Percentiles rank a stretch among this genome's conserved stretches.
Evolutionary conservation across 2,113 vertebrate genomes (phyloP).

Genomic region (Coracopsis vasa): DNA sequence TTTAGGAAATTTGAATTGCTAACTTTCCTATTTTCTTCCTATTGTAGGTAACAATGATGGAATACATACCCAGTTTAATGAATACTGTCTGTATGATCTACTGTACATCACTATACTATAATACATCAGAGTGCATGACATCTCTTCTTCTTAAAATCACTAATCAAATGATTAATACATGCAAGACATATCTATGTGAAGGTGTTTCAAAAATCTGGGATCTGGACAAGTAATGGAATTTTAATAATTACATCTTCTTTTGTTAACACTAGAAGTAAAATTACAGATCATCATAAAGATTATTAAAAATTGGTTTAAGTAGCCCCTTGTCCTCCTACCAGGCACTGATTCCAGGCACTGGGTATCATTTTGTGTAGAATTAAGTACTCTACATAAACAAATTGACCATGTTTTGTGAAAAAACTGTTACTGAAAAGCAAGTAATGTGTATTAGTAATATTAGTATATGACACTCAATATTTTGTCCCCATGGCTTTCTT

Average conservation of each 20-base stretch:
- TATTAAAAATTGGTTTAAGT: neutral
- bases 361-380: neutral
- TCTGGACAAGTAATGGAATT: constrained; percentile 72
- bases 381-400: neutral
- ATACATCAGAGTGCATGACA: constrained; percentile 81
- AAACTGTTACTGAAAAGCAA: neutral
- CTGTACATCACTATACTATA: constrained; percentile 77
- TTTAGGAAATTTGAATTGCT: neutral
- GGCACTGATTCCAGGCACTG: neutral
- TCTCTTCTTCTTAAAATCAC: constrained; percentile 86
- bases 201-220: constrained; percentile 81
- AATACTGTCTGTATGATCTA: constrained; percentile 78
- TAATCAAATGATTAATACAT: constrained; percentile 83
- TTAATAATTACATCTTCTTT: neutral
- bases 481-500: neutral
- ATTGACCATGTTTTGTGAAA: neutral
- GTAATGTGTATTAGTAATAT: neutral
- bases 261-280: neutral
- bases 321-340: neutral
- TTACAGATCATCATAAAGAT: neutral
- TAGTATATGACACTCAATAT: neutral
- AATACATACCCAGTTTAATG: constrained; percentile 79
- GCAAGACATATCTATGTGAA: constrained; percentile 73
- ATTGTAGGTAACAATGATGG: constrained; percentile 65
- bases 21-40: neutral